phyloP scores from a whole-genome alignment of 2,113 vertebrate species.

The Pelvicachromis taeniatus region DNA sequence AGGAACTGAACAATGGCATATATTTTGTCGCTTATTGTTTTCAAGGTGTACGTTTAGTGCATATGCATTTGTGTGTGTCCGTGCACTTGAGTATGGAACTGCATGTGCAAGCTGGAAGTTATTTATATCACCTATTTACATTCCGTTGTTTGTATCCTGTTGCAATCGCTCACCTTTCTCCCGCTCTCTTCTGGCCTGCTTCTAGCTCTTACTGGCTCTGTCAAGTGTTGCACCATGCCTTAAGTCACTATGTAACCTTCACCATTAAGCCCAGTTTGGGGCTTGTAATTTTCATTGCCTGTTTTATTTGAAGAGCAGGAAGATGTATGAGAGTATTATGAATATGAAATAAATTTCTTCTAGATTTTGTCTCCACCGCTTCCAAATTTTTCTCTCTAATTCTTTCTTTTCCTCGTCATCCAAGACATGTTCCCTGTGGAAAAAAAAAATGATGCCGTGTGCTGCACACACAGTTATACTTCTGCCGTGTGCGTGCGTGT shows the following conservation, averaged over 20 bases:
- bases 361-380: neutral
- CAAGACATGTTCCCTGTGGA: neutral
- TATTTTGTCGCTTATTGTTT: conserved; percentile 35
- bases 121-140: conserved; percentile 66
- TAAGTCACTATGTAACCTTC: neutral
- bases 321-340: neutral
- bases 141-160: conserved; percentile 54
- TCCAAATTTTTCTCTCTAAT: neutral
- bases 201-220: neutral
- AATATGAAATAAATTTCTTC: neutral
- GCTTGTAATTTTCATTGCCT: neutral
- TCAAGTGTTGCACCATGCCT: neutral
- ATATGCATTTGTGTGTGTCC: neutral
- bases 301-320: neutral
- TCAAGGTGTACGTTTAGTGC: conserved; percentile 11
- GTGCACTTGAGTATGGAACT: neutral
- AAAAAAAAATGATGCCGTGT: neutral
- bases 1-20: conserved; percentile 45
- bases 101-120: conserved; percentile 18
- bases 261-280: neutral
- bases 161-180: conserved; percentile 41
- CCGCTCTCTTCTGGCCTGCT: neutral
- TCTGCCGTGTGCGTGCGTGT: neutral
- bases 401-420: neutral
- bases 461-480: neutral